phyloP scores from a whole-genome alignment of 2,113 vertebrate genomes.

The Centropus unirufus region DNA sequence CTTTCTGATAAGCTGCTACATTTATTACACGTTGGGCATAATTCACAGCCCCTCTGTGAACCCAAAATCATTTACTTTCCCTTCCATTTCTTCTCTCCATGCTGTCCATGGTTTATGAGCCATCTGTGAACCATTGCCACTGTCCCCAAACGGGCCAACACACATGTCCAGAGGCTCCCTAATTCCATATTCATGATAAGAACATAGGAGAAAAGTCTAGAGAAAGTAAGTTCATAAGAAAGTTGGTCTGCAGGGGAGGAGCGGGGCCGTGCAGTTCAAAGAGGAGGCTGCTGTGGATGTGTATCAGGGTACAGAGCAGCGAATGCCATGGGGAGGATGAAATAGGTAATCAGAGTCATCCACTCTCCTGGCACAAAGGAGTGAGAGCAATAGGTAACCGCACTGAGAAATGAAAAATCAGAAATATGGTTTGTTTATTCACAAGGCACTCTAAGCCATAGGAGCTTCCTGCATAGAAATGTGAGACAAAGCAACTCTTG shows the following conservation, averaged over 20 bases:
- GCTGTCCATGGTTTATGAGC: not conserved
- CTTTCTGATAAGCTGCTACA: slow-evolving; percentile 4
- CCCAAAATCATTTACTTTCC: not conserved
- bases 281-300: not conserved
- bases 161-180: not conserved
- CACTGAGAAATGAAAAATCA: not conserved
- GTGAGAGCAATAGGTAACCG: not conserved
- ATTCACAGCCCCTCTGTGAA: not conserved
- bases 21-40: not conserved
- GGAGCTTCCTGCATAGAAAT: not conserved
- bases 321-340: not conserved
- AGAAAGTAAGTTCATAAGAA: not conserved
- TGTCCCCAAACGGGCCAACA: not conserved
- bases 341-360: not conserved
- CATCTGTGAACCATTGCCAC: not conserved
- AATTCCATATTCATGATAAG: not conserved
- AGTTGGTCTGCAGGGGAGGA: accelerated
- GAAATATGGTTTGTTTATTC: not conserved
- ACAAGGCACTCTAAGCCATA: not conserved
- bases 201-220: not conserved
- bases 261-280: not conserved
- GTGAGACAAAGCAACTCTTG: not conserved
- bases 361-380: not conserved
- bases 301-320: no score
- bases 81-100: not conserved